phyloP scores from a whole-genome alignment of 1,140 invertebrate genomes.

The Parasteatoda tepidariorum region DNA sequence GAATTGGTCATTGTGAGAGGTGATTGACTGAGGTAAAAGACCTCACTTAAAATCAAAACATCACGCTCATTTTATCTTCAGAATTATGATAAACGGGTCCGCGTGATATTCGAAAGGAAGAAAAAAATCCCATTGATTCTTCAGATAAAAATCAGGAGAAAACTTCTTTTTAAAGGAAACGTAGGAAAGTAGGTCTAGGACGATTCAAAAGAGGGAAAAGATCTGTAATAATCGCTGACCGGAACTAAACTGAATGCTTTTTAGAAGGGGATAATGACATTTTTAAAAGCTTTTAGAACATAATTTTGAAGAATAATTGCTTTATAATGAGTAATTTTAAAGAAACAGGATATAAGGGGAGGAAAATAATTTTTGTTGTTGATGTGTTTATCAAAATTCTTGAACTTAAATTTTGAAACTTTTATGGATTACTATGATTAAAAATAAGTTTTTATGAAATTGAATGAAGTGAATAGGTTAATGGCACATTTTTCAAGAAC shows the following conservation, averaged over 20 bases:
- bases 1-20: too few relatives aligned
- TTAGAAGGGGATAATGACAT: not conserved
- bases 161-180: not conserved
- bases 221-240: conserved; percentile 14
- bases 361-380: not conserved
- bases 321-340: not conserved
- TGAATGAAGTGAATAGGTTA: too few relatives aligned
- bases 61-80: not conserved
- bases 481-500: too few relatives aligned
- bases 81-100: not conserved
- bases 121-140: conserved; percentile 1
- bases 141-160: conserved; percentile 29
- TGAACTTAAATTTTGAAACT: not conserved
- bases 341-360: not conserved
- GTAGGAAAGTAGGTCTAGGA: conserved; percentile 15
- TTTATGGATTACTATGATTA: not conserved
- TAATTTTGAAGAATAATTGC: not conserved
- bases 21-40: not conserved
- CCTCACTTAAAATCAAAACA: not conserved
- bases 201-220: not conserved
- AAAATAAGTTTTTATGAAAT: too few relatives aligned
- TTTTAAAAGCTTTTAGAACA: not conserved
- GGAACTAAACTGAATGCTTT: not conserved
- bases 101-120: not conserved
- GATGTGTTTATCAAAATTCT: not conserved